Conservation (phyloP, 2,888 invertebrate species). For the Dicycla oo region DNA sequence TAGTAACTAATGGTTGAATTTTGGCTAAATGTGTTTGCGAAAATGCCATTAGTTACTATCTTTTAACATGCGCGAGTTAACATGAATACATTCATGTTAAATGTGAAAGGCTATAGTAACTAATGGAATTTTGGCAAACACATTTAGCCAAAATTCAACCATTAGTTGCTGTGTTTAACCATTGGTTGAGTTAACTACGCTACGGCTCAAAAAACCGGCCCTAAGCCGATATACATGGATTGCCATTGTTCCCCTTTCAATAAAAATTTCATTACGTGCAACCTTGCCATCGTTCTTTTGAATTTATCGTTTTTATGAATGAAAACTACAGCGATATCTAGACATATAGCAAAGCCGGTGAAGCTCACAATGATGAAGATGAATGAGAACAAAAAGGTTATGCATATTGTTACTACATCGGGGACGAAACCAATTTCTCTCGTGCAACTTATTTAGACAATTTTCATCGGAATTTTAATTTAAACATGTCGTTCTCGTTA, state of each 20-base stretch:
- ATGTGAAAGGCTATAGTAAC: too few species aligned
- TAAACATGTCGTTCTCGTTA: neutral
- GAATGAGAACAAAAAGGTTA: constrained; percentile 19
- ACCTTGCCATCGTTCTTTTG: constrained; percentile 14
- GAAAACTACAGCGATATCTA: constrained; percentile 4
- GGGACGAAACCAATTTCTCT: neutral
- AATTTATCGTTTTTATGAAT: constrained; percentile 7
- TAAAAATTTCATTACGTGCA: constrained; percentile 10
- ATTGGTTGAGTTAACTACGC: too few species aligned
- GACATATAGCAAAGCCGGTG: neutral
- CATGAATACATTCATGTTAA: too few species aligned
- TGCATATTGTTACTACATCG: neutral
- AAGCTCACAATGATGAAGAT: neutral
- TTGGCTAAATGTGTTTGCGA: too few species aligned
- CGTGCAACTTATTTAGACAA: neutral
- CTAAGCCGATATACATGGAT: neutral
- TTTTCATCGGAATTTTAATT: neutral
- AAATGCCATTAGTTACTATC: too few species aligned
- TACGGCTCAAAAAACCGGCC: too few species aligned
- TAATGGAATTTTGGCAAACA: too few species aligned
- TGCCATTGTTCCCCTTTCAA: constrained; percentile 22
- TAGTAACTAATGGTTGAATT: too few species aligned
- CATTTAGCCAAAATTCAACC: too few species aligned
- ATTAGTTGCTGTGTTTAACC: too few species aligned
- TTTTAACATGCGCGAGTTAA: too few species aligned